These are phyloP conservation scores for Camponotus fellah DNA, from an alignment of 2,888 invertebrate genomes.

Conservation along the genomic window DNA sequence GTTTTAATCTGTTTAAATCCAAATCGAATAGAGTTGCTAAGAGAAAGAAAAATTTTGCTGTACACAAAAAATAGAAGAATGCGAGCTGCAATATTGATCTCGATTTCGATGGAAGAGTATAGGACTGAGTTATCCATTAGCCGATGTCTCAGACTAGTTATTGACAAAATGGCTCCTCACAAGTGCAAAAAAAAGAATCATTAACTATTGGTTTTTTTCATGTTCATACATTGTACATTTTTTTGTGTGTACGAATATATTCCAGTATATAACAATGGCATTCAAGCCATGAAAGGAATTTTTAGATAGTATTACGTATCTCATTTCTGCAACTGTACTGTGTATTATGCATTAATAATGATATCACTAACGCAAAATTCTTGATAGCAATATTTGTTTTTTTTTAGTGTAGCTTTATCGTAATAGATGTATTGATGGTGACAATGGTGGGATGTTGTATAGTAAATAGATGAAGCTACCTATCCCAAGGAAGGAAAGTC, in stretches of 20 bases:
- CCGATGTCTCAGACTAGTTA: constrained; percentile 59
- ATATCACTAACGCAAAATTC: constrained; percentile 82
- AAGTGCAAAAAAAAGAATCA: constrained; percentile 73
- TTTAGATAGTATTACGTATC: constrained; percentile 71
- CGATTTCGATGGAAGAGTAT: constrained; percentile 31
- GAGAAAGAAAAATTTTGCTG: constrained; percentile 40
- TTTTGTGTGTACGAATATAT: constrained; percentile 57
- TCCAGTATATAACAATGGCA: constrained; percentile 67
- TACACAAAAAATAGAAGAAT: constrained; percentile 28
- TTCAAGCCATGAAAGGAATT: constrained; percentile 59
- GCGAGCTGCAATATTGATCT: constrained; percentile 20
- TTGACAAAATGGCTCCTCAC: constrained; percentile 58
- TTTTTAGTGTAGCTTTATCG: constrained; percentile 78
- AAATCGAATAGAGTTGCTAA: constrained; percentile 44
- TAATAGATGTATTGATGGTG: constrained; percentile 79
- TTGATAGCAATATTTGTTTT: constrained; percentile 79
- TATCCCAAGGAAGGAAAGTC: constrained; percentile 98
- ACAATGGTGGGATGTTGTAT: constrained; percentile 74
- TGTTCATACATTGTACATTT: constrained; percentile 62
- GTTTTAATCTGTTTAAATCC: constrained; percentile 60
- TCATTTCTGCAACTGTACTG: constrained; percentile 77
- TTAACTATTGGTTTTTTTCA: constrained; percentile 58
- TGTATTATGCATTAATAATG: constrained; percentile 83
- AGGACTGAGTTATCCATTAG: constrained; percentile 50
- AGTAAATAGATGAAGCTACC: constrained; percentile 74